These are phyloP conservation scores for Drosophila pseudoananassae DNA, from an alignment of 1,140 invertebrate species.

Conservation along the genomic window DNA sequence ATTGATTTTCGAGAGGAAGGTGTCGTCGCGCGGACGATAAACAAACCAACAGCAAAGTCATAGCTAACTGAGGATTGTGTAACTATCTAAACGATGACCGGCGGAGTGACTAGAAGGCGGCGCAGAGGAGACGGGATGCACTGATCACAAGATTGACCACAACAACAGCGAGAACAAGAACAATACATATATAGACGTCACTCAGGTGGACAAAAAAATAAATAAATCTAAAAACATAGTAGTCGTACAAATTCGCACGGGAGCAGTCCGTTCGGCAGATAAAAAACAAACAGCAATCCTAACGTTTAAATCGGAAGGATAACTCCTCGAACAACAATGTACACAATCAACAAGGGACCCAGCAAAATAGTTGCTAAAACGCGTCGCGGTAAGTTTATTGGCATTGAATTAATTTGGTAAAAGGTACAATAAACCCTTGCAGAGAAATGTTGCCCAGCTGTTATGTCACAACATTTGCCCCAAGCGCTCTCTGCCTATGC, in stretches of 20 bases:
- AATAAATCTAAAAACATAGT: constrained; percentile 12
- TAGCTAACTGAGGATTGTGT: constrained; percentile 64
- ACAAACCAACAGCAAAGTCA: constrained; percentile 28
- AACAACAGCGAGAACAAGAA: constrained; percentile 8
- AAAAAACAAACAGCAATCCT: constrained; percentile 20
- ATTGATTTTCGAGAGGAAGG: constrained; percentile 45
- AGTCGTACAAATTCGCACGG: constrained; percentile 27
- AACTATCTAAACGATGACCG: constrained; percentile 49
- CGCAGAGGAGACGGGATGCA: constrained; percentile 21
- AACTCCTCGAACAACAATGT: constrained; percentile 86
- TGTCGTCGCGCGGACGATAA: constrained; percentile 6
- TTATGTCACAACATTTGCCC: constrained; percentile 70
- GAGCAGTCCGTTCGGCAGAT: constrained; percentile 45
- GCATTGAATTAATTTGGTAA: constrained; percentile 18
- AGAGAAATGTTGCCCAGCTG: constrained; percentile 58
- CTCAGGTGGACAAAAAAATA: constrained; percentile 3
- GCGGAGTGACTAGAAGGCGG: constrained; percentile 27
- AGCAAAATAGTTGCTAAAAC: constrained; percentile 94
- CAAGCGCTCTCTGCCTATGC: constrained; percentile 10
- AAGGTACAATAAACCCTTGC: constrained; percentile 58
- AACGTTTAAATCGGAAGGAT: constrained; percentile 3
- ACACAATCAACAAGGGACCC: constrained; percentile 92
- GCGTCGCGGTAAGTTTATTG: constrained; percentile 88
- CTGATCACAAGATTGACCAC: constrained; percentile 60
- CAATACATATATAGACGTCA: constrained; percentile 22